These are phyloP conservation scores for Lochmaea crataegi DNA, from an alignment of 2,888 invertebrate species.

Conservation along the genomic window DNA sequence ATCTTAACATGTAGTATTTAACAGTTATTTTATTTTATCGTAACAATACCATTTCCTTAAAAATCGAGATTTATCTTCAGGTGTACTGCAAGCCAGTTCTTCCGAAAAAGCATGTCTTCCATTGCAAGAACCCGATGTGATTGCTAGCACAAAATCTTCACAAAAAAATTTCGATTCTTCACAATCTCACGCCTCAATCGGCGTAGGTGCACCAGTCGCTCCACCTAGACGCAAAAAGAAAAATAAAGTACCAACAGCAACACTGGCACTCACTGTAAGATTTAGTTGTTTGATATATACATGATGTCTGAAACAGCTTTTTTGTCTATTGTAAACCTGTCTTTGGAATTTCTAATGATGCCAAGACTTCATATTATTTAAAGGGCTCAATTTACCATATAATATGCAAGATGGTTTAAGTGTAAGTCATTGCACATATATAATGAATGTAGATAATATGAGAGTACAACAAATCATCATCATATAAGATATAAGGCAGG, in stretches of 20 bases:
- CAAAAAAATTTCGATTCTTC: constrained; percentile 57
- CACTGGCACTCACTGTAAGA: constrained; percentile 52
- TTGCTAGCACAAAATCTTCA: constrained; percentile 86
- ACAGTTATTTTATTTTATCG: not conserved
- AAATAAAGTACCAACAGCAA: constrained; percentile 57
- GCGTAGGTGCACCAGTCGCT: constrained; percentile 71
- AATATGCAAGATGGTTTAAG: too few species aligned
- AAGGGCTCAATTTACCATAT: too few species aligned
- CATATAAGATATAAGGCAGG: too few species aligned
- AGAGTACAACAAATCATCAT: too few species aligned
- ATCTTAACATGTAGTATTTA: not conserved
- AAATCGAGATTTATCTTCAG: constrained; percentile 50
- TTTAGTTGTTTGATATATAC: constrained; percentile 7
- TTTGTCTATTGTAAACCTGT: too few species aligned
- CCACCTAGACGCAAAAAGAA: constrained; percentile 86
- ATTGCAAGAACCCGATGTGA: constrained; percentile 89
- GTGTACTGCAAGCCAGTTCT: constrained; percentile 19
- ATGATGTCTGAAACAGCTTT: not conserved
- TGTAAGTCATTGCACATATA: too few species aligned
- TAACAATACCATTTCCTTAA: not conserved
- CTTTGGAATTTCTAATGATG: too few species aligned
- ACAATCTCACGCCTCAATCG: constrained; percentile 40
- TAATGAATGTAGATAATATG: too few species aligned
- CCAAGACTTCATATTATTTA: too few species aligned
- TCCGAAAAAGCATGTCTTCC: constrained; percentile 61